Conservation (phyloP, 2,797 vertebrate genomes). For the Micrastur ruficollis region DNA sequence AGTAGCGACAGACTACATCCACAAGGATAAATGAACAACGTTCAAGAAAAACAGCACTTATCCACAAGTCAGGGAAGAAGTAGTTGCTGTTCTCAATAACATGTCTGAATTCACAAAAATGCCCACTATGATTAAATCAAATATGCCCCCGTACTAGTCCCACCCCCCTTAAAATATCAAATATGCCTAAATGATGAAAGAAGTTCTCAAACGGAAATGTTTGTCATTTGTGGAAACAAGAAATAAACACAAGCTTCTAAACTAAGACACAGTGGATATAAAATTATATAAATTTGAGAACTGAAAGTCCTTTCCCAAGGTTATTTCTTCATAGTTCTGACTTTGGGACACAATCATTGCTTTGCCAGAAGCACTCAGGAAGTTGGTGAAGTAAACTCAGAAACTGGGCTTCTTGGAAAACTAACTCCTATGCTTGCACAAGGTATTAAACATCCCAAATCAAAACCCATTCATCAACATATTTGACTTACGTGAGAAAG, state of each 20-base stretch:
- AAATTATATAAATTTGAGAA: neutral
- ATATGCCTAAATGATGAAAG: neutral
- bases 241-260: slow-evolving; percentile 8
- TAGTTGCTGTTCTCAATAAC: neutral
- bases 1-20: neutral
- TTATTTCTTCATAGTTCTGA: neutral
- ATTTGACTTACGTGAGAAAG: neutral
- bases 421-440: neutral
- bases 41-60: neutral
- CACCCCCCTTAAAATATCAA: neutral
- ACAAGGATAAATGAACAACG: neutral
- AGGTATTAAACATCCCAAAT: neutral
- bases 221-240: neutral
- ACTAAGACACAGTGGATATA: neutral
- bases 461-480: neutral
- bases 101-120: neutral
- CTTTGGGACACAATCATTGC: neutral
- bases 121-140: neutral
- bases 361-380: neutral
- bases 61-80: neutral
- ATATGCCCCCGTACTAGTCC: neutral
- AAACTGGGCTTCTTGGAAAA: neutral
- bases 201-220: neutral
- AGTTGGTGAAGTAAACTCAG: neutral
- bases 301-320: neutral